A percentile compares a stretch with the other conserved stretches of the same genome.
These are phyloP conservation scores for Philopedon plagiatum DNA, from an alignment of 2,888 invertebrate genomes.

Conservation along the genomic window DNA sequence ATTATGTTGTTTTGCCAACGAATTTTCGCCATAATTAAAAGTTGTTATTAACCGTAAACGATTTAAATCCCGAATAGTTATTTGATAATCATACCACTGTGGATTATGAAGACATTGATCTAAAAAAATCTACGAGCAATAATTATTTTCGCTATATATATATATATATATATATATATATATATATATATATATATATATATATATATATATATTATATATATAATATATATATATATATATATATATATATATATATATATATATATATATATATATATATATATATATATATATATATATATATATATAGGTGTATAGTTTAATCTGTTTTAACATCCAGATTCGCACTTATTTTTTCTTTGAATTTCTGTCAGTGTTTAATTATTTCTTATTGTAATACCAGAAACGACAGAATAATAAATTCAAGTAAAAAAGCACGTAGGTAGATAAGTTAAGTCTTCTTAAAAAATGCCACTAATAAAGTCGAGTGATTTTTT, in stretches of 20 bases:
- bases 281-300: conserved; percentile 1
- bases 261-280: conserved; percentile 1
- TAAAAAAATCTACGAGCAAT: too few relatives aligned
- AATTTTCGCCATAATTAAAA: too few relatives aligned
- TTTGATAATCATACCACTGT: too few relatives aligned
- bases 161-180: conserved; percentile 1
- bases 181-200: background rate
- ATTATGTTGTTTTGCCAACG: too few relatives aligned
- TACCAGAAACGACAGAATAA: background rate
- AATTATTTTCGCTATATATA: too few relatives aligned
- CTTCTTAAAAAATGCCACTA: background rate
- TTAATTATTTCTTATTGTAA: background rate
- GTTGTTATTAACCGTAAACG: too few relatives aligned
- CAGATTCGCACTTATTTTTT: too few relatives aligned
- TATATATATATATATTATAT: background rate
- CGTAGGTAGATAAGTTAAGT: background rate
- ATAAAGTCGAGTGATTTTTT: conserved; percentile 1
- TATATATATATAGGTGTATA: background rate
- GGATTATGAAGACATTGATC: too few relatives aligned
- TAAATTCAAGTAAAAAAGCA: background rate
- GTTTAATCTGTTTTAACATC: background rate
- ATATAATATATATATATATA: background rate
- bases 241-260: background rate
- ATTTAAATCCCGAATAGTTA: too few relatives aligned
- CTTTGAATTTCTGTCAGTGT: too few relatives aligned